Percentiles rank a stretch among this genome's conserved stretches.
These are phyloP conservation scores for Galeopterus variegatus DNA, from an alignment of 2,113 vertebrate species.

Conservation along the genomic window DNA sequence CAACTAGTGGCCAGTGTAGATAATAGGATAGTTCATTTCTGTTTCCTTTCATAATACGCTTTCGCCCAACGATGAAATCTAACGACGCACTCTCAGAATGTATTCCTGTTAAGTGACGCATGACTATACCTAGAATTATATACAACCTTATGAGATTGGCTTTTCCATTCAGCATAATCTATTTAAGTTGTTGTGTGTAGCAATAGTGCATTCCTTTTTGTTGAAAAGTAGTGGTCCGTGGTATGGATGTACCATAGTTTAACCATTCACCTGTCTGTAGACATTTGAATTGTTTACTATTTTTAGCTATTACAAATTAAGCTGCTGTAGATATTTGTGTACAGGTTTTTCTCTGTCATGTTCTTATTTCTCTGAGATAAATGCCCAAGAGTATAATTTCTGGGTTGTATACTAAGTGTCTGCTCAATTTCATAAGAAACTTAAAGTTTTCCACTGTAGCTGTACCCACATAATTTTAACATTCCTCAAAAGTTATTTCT, in stretches of 20 bases:
- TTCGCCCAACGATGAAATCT: neutral
- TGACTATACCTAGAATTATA: neutral
- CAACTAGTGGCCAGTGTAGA: too few relatives aligned
- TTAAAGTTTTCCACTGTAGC: neutral
- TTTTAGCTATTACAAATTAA: neutral
- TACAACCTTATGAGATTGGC: neutral
- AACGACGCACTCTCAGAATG: neutral
- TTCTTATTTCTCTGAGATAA: neutral
- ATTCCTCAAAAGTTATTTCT: neutral
- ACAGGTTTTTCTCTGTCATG: neutral
- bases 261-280: neutral
- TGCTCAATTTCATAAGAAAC: neutral
- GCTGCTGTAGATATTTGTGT: neutral
- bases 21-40: too few relatives aligned
- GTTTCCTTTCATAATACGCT: too few relatives aligned
- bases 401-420: neutral
- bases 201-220: neutral
- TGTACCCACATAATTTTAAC: neutral
- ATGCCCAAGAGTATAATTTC: neutral
- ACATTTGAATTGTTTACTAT: neutral
- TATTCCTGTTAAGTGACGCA: too few relatives aligned
- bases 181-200: neutral
- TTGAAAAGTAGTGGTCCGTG: neutral
- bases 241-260: neutral
- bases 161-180: neutral